Percentiles rank a stretch among this genome's conserved stretches.
phyloP scores from a whole-genome alignment of 2,797 vertebrate species.

The Prunella strophiata region DNA sequence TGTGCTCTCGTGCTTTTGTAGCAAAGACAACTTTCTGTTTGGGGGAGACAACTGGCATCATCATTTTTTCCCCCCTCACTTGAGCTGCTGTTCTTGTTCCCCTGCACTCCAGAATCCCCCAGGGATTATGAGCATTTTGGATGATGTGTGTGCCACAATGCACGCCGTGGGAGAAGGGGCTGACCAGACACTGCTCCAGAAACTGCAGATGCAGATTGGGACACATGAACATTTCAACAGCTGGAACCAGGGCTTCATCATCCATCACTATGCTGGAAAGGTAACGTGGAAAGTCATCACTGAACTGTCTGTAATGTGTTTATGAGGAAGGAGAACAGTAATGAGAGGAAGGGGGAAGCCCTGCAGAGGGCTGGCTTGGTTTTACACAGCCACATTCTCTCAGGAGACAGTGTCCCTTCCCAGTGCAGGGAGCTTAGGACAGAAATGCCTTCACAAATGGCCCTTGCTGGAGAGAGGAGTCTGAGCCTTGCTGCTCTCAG shows the following conservation, averaged over 20 bases:
- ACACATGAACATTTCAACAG: conserved; percentile 98
- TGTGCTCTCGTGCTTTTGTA: background rate
- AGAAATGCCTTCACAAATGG: background rate
- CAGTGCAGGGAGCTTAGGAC: background rate
- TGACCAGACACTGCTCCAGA: conserved; percentile 96
- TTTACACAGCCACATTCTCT: background rate
- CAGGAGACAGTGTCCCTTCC: background rate
- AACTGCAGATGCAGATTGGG: conserved; percentile 93
- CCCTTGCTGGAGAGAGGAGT: background rate
- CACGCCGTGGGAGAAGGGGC: conserved; percentile 96
- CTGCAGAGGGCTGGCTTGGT: background rate
- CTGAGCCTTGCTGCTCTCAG: background rate
- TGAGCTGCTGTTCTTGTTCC: background rate
- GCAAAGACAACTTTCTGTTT: background rate
- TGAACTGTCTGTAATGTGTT: background rate
- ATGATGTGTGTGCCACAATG: conserved; percentile 98
- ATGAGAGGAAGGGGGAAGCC: background rate
- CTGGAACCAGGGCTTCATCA: conserved; percentile 99
- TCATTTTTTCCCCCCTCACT: background rate
- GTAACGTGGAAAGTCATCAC: conserved; percentile 57
- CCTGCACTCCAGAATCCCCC: conserved; percentile 86
- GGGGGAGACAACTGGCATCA: background rate
- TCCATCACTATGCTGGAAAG: conserved; percentile 99
- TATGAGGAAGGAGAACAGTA: background rate
- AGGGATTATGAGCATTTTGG: conserved; percentile 95